Evolutionary conservation across 1,140 invertebrate species (phyloP), one percentile per base, ranked within the genome.

Genomic region (Procambarus virginalis): DNA sequence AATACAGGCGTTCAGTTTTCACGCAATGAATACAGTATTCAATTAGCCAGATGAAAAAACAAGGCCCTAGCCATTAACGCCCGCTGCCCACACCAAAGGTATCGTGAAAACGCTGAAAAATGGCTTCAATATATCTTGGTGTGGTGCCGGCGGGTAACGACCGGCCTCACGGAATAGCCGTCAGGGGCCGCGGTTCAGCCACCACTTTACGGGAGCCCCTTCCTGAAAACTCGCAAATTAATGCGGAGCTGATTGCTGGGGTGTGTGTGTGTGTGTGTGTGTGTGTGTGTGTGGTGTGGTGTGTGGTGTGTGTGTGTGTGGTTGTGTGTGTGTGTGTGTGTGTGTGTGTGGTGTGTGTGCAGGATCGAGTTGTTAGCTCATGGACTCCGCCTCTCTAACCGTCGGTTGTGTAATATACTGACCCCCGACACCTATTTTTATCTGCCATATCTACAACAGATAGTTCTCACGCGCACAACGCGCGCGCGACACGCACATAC

Each of bases 101-200:
- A 89, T 89, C 84, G 88, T 84, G 88, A 84, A 89, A 89, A 89
- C 88, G 81, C 55, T 89, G 88, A 89, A 89, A 89, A 89, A 89
- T 89, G 88, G 73, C 82, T 70, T 78, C 88, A 84, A 89, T 89
- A 89, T 89, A 89, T 89, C 80, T 89, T 75, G 55, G 22, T 81
- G 75, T 84, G 88, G 84, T 84, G 88, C 82, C 51, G 81, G 82
- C 64, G 20, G 17, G 45, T 84, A 89, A 89, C 88, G 88, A 78
- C 22, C 51, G 46, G 22, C 20, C 55, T 78, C 88, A 89, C 88
- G 88, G 84, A 89, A 48, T 81, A 14, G 70, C 70, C 51, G 60
- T 64, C 86, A 82, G 17, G 48, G 88, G 88, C 78, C 64, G 60
- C 60, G 49, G 70, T 12, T 64, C 51, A 22, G 45, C 55, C 60